Evolutionary conservation across 2,797 vertebrate genomes (phyloP).

Genomic region (Cyclopterus lumpus): DNA sequence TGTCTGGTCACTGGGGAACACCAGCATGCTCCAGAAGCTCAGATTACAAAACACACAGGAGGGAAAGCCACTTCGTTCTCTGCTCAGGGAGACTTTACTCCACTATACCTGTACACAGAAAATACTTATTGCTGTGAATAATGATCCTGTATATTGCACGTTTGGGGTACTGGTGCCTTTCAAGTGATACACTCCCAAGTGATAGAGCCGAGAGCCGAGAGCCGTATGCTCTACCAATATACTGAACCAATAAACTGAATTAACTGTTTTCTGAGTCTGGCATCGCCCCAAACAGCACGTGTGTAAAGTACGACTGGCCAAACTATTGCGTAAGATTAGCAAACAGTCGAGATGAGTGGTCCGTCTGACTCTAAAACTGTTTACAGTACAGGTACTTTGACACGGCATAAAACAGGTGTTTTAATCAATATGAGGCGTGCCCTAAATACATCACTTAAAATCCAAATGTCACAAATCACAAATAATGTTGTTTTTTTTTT

Average conservation of each 20-base stretch:
- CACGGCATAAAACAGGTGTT: background rate
- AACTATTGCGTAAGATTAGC: constrained; percentile 11
- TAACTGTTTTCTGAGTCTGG: constrained; percentile 10
- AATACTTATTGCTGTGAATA: background rate
- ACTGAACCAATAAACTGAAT: constrained; percentile 1
- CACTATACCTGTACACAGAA: background rate
- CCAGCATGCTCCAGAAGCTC: too few species aligned
- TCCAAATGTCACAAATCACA: too few species aligned
- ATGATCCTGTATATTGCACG: background rate
- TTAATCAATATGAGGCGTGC: background rate
- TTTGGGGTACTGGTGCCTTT: background rate
- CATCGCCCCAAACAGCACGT: background rate
- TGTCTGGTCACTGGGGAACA: too few species aligned
- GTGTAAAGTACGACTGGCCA: background rate
- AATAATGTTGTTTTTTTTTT: too few species aligned
- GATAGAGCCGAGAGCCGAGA: background rate
- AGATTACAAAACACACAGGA: too few species aligned
- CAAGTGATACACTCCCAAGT: background rate
- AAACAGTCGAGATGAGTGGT: constrained; percentile 28
- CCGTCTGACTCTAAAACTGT: background rate
- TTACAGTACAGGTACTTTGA: background rate
- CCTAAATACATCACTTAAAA: background rate
- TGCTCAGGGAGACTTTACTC: background rate
- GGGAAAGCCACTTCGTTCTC: too few species aligned
- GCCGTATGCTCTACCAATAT: background rate